Evolutionary conservation across 2,797 vertebrate species (phyloP), one percentile per base, ranked within the genome.

Genomic region (Dipus sagitta): DNA sequence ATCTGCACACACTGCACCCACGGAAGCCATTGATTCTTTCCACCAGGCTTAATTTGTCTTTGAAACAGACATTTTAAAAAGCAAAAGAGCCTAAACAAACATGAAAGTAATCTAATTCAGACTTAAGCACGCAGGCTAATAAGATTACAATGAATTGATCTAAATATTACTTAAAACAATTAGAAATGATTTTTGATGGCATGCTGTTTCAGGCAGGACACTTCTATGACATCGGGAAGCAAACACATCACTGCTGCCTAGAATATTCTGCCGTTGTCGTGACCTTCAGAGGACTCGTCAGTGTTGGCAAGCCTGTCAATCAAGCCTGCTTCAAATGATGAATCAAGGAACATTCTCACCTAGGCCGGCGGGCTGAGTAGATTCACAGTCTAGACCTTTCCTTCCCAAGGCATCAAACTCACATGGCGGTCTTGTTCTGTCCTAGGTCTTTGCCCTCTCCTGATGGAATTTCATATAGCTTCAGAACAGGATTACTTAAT

Each of bases 61-160:
- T 98, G 98, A 98, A 98, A 99, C 98, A 97, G 97, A 98, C 97
- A 98, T 98, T 98, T 98, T 98, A 98, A 98, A 98, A 98, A 98
- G 98, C 98, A 98, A 98, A 98, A 98, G 97, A 98, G 97, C 98
- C 98, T 98, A 98, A 99, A 98, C 97, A 99, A 99, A 99, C 98
- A 99, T 98, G 98, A 98, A 98, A 97, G 98, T 98, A 99, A 99
- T 99, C 98, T 98, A 98, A 99, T 99, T 99, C 98, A 96, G 97
- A 98, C 97, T 98, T 98, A 98, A 99, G 99, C 98, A 99, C 97
- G 98, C 98, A 98, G 98, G 98, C 98, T 98, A 99, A 99, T 99
- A 97, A 98, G 98, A 99, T 99, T 99, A 99, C 98, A 98, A 99
- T 98, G 98, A 99, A 99, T 99, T 99, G 99, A 99, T 99, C 98